Base-by-base conservation (phyloP, 1,140 invertebrate species). In the Melipona quadrifasciata region DNA sequence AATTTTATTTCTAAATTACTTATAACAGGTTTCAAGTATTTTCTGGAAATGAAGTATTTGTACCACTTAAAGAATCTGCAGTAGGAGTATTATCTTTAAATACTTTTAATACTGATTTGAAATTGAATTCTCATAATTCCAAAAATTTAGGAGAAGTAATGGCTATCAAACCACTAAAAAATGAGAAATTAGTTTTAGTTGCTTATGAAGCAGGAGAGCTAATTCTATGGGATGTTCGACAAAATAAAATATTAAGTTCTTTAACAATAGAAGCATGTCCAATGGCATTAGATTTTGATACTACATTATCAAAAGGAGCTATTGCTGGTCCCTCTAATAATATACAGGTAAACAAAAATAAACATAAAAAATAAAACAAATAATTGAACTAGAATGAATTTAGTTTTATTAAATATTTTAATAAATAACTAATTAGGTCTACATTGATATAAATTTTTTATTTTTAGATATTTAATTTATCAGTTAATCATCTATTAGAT, bases 201-300 rank as follows among this genome's bases (percentile, higher is more conserved):
- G 96, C 95, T 71, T 97, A 97, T 88, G 97, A 97, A 92, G 95
- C 95, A 53, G 97, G 97, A 10, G 95, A 96, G 89, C 93, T 97
- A 53, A 93, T 95, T 2, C 93, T 97, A 24, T 97, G 96, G 96
- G 96, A 97, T 93, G 92, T 96, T 65, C 95, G 95, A 90, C 87
- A 85, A 12, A 96, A 95, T 86, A 95, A 95, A 81, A 93, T 95
- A 71, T 94, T 96, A 65, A 95, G 95, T 90, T 94, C 95, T 81
- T 89, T 96, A 61, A 95, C 96, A 92, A 93, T 96, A 55, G 95
- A 96, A n/a, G 95, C 96, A 77, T 97, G 96, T 93, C 96, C 97
- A 8, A 96, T 97, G 94, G 95, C 96, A 2, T 89, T 97, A 12
- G 97, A 97, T 90, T 97, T 96, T 90, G 96, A 97, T 93, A 89